Conservation (phyloP, 2,888 invertebrate species). For the Dryobota labecula region DNA sequence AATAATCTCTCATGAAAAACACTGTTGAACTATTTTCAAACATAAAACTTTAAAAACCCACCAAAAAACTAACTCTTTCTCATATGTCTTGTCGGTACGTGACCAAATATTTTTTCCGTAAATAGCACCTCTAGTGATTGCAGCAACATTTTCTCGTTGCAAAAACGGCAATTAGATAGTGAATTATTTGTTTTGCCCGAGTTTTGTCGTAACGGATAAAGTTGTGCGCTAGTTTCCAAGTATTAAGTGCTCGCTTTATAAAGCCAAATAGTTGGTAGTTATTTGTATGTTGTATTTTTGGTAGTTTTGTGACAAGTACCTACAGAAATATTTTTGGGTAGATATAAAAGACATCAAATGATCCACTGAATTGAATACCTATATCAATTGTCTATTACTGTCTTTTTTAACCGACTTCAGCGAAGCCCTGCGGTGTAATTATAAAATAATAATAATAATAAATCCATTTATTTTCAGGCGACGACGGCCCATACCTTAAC, state of each 20-base stretch:
- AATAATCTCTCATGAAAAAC: no score
- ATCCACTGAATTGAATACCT: background rate
- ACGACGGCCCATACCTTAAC: no score
- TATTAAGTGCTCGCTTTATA: constrained; percentile 55
- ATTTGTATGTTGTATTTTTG: constrained; percentile 9
- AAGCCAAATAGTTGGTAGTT: constrained; percentile 29
- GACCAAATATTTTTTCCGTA: constrained; percentile 5
- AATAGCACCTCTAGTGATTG: constrained; percentile 49
- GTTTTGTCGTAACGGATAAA: constrained; percentile 63
- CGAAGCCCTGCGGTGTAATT: no score
- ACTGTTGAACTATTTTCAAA: no score
- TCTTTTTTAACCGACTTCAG: no score
- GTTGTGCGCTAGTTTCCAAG: constrained; percentile 56
- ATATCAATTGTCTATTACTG: no score
- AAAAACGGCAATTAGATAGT: constrained; percentile 62
- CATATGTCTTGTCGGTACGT: no score
- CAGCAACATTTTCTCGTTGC: constrained; percentile 49
- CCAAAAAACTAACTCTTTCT: no score
- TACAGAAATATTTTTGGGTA: background rate
- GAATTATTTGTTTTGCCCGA: constrained; percentile 63
- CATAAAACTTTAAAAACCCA: no score
- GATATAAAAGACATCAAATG: background rate
- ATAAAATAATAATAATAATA: no score
- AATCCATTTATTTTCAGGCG: no score
- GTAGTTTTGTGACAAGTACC: background rate